Percentiles rank a stretch among this genome's conserved stretches.
Evolutionary conservation across 1,140 invertebrate genomes (phyloP).

Genomic region (Bursaphelenchus mucronatus): DNA sequence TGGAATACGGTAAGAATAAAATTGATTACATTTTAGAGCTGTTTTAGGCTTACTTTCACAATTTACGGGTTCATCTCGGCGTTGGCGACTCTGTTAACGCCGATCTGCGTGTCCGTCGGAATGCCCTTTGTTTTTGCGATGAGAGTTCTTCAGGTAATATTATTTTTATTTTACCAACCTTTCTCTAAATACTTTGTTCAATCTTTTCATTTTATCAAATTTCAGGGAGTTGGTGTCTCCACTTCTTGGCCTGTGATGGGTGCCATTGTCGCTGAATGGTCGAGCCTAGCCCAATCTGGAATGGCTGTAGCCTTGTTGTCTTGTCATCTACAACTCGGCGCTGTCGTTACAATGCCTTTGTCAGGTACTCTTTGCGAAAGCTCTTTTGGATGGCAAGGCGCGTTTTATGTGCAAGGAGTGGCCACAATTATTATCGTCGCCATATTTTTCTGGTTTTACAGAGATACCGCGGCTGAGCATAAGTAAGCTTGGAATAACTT

Average conservation of each 20-base stretch:
- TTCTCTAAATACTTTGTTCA: not conserved
- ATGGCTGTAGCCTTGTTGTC: constrained; percentile 49
- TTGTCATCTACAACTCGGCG: constrained; percentile 48
- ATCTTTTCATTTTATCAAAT: not conserved
- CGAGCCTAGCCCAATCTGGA: constrained; percentile 37
- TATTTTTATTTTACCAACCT: not conserved
- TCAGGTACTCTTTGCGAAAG: constrained; percentile 40
- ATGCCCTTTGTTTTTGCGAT: constrained; percentile 5
- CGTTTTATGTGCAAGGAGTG: constrained; percentile 46
- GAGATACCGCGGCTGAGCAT: constrained; percentile 39
- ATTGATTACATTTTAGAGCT: constrained; percentile 22
- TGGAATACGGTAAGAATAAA: constrained; percentile 28
- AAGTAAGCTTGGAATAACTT: constrained; percentile 2
- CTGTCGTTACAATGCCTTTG: constrained; percentile 49
- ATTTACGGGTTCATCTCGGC: constrained; percentile 7
- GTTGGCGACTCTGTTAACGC: constrained; percentile 1
- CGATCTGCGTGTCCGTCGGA: not conserved
- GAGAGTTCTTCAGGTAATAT: not conserved
- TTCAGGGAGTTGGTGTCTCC: constrained; percentile 16
- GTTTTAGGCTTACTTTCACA: not conserved
- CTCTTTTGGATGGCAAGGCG: constrained; percentile 37
- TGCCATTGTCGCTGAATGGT: constrained; percentile 43
- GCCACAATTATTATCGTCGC: constrained; percentile 34
- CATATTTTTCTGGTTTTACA: constrained; percentile 38
- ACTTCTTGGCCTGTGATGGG: not conserved